Evolutionary conservation across 2,113 vertebrate species (phyloP), one percentile per base, ranked within the genome.

Genomic region (Odocoileus hemionus): DNA sequence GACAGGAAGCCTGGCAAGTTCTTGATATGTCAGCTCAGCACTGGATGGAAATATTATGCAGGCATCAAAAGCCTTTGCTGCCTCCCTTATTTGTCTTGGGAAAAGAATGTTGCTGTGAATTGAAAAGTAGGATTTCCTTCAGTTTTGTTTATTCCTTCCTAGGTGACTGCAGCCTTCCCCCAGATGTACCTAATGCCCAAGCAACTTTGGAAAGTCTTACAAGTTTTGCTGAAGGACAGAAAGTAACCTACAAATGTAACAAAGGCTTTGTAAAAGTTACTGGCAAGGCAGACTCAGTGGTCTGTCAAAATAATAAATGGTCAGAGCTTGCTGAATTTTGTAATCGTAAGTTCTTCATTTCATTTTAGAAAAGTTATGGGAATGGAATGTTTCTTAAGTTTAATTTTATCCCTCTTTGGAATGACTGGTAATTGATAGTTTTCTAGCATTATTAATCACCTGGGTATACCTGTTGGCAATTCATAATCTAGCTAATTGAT

Each of bases 391-490:
- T 70, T 55, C 7, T 58, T 36, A 39, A 36, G 76, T 28, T 89
- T 94, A 89, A 61, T 91, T 95, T 89, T 85, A 90, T 70, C 7
- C 21, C 58, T 94, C 43, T 95, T 95, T 25, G 11, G 36, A 74
- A 79, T 91, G 82, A 95, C 83, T 84, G 61, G 76, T 96, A 96
- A 97, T 97, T 96, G 93, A 95, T 97, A 91, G 89, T 98, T 97
- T 83, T 96, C 95, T 90, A 50, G 52, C 84, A 36, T 97, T 91
- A 96, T 76, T 96, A 96, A 93, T 25, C 79, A 84, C 91, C 33
- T 80, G 97, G 64, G 97, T n/a, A 26, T n/a, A n/a, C 6, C 30
- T 14, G 54, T 14, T 89, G 96, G 78, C 86, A 89, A 23, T 45
- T 76, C 61, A 91, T 36, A 10, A 54, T 50, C 43, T 23, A 86